Evolutionary conservation across 2,888 invertebrate species (phyloP).

Genomic region (Diadegma fenestrale): DNA sequence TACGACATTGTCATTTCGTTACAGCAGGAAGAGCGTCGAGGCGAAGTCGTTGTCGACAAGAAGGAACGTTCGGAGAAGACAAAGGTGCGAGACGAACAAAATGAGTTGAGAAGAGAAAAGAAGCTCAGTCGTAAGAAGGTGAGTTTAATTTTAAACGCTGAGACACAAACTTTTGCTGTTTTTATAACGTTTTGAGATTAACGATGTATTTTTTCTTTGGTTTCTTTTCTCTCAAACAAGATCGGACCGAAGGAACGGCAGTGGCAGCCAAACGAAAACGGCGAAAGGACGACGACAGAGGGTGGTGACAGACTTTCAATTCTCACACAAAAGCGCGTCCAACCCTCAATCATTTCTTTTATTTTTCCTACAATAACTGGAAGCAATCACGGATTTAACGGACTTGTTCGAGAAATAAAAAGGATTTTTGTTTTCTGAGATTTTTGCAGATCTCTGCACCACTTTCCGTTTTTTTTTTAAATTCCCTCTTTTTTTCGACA

Average conservation of each 20-base stretch:
- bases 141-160: conserved; percentile 76
- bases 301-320: conserved; percentile 83
- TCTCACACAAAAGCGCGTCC: conserved; percentile 43
- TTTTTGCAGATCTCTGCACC: conserved; percentile 31
- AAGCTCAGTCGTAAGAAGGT: conserved; percentile 93
- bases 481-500: conserved; percentile 29
- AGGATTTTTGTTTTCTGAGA: conserved; percentile 56
- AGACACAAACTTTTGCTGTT: conserved; percentile 11
- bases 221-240: conserved; percentile 85
- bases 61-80: conserved; percentile 83
- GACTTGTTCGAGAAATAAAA: conserved; percentile 54
- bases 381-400: conserved; percentile 41
- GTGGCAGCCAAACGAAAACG: conserved; percentile 90
- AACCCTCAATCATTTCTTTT: conserved; percentile 47
- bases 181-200: background rate
- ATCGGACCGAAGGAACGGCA: conserved; percentile 90
- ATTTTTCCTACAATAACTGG: conserved; percentile 35
- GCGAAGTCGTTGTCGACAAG: conserved; percentile 79
- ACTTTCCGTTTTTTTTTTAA: conserved; percentile 50
- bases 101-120: conserved; percentile 92
- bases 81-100: conserved; percentile 89
- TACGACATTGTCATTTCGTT: conserved; percentile 31
- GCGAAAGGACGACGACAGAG: conserved; percentile 92
- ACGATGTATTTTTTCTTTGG: conserved; percentile 13
- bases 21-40: conserved; percentile 80